Percentiles rank a stretch among this genome's conserved stretches.
Evolutionary conservation across 2,888 invertebrate species (phyloP).

Genomic region (Yponomeuta malinellus): DNA sequence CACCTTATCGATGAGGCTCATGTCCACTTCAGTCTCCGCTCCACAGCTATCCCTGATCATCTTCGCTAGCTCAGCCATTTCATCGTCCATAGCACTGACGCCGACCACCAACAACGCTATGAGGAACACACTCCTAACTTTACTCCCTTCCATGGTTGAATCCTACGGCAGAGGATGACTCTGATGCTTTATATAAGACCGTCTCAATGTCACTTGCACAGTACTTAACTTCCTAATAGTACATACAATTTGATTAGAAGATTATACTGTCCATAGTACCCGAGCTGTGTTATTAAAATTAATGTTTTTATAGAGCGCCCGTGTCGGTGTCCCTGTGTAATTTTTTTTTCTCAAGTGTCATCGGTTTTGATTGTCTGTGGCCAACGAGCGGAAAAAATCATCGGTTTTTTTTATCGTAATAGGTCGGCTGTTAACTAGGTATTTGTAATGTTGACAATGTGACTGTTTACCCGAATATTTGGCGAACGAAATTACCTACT

Average conservation of each 20-base stretch:
- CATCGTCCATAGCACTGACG: slow-evolving; percentile 40
- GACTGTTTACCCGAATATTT: too few species aligned
- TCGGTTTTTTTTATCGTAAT: slow-evolving; percentile 31
- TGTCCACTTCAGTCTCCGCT: slow-evolving; percentile 51
- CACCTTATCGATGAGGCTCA: slow-evolving; percentile 36
- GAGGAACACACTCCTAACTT: slow-evolving; percentile 15
- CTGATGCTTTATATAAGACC: background rate
- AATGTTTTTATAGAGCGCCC: background rate
- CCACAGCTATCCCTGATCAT: slow-evolving; percentile 57
- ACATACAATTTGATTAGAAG: background rate
- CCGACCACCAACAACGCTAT: slow-evolving; percentile 22
- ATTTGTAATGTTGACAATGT: too few species aligned
- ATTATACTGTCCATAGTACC: background rate
- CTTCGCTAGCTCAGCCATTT: slow-evolving; percentile 57
- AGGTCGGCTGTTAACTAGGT: background rate
- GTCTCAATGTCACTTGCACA: background rate
- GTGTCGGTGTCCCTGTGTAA: background rate
- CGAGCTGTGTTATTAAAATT: background rate
- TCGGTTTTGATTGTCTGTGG: background rate
- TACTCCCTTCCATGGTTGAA: background rate
- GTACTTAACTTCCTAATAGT: background rate
- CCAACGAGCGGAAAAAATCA: slow-evolving; percentile 6
- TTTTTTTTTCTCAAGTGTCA: background rate
- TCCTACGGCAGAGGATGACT: background rate
- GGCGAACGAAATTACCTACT: too few species aligned